These are phyloP conservation scores for Thomomys bottae DNA, from an alignment of 2,113 vertebrate genomes.

Conservation along the genomic window DNA sequence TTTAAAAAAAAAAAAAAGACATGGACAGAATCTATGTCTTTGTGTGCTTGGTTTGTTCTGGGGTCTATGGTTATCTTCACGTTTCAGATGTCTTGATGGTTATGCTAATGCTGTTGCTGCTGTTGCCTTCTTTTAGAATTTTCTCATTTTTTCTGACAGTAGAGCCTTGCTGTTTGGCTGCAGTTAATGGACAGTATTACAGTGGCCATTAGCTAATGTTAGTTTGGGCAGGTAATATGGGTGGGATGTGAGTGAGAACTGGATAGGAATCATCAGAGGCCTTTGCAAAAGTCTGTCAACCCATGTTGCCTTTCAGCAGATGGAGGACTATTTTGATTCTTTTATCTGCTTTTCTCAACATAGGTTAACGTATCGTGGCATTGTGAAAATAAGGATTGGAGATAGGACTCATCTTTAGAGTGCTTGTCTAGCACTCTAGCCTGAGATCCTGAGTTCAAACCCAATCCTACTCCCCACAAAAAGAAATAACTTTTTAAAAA, in stretches of 20 bases:
- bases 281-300: neutral
- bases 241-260: neutral
- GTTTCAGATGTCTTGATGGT: neutral
- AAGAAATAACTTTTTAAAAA: neutral
- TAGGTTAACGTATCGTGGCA: neutral
- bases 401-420: no score
- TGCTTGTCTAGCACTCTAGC: no score
- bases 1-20: neutral
- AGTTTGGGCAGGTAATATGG: neutral
- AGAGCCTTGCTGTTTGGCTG: neutral
- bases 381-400: slow-evolving; percentile 46
- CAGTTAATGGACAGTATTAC: neutral
- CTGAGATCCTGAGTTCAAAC: no score
- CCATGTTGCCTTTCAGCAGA: neutral
- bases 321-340: slow-evolving; percentile 6
- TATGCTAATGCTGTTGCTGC: neutral
- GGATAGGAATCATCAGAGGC: neutral
- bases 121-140: slow-evolving; percentile 33
- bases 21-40: neutral
- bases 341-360: slow-evolving; percentile 24
- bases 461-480: no score
- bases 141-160: slow-evolving; percentile 50
- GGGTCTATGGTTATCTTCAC: neutral
- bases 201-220: neutral
- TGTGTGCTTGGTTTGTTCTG: neutral